Evolutionary conservation across 1,140 invertebrate genomes (phyloP).

Genomic region (Drosophila guanche): DNA sequence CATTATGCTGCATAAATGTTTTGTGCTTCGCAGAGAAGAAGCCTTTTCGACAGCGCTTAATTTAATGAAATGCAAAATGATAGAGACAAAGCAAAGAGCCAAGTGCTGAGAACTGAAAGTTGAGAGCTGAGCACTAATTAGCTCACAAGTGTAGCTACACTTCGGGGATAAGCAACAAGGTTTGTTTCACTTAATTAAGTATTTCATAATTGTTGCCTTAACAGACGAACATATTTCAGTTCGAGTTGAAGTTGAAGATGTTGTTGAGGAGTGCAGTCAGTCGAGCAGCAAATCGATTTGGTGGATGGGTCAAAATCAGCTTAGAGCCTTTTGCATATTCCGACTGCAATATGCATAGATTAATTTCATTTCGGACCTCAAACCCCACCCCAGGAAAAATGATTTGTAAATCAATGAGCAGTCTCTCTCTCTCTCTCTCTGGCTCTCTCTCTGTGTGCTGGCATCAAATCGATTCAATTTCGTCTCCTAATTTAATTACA

Average conservation of each 20-base stretch:
- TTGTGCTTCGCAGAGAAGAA: too few relatives aligned
- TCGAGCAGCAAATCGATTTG: constrained; percentile 33
- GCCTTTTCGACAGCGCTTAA: background rate
- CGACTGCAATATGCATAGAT: constrained; percentile 28
- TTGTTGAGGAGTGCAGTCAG: constrained; percentile 11
- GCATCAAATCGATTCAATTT: constrained; percentile 30
- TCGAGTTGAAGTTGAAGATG: background rate
- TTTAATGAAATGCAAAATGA: constrained; percentile 13
- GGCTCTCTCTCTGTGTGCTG: constrained; percentile 7
- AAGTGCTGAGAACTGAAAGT: too few relatives aligned
- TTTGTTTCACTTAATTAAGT: constrained; percentile 25
- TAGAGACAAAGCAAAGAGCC: background rate
- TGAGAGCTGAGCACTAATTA: background rate
- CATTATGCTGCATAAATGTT: too few relatives aligned
- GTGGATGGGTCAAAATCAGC: constrained; percentile 31
- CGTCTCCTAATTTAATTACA: constrained; percentile 58
- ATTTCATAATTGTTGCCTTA: constrained; percentile 22
- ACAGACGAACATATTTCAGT: background rate
- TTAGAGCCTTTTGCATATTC: constrained; percentile 52
- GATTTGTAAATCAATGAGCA: constrained; percentile 48
- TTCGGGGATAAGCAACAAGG: constrained; percentile 7
- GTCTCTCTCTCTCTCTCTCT: constrained; percentile 8
- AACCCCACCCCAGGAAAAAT: constrained; percentile 33
- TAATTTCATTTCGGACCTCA: constrained; percentile 27
- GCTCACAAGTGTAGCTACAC: constrained; percentile 7